Conservation (phyloP, 1,140 invertebrate species). For the Pantala flavescens region DNA sequence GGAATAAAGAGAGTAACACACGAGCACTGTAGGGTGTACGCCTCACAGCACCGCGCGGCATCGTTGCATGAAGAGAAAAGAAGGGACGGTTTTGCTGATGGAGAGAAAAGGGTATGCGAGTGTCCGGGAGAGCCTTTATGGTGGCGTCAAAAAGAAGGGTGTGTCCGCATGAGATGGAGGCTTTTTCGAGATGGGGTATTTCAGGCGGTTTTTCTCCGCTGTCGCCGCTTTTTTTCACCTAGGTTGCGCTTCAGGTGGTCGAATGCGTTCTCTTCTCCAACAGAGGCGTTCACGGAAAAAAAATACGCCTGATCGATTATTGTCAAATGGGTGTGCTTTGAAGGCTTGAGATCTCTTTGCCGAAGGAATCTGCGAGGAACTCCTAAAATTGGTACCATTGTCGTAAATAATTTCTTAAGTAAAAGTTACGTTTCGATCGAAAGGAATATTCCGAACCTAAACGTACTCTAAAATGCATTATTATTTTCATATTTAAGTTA, state of each 20-base stretch:
- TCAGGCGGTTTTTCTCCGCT: background rate
- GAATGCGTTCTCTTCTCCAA: background rate
- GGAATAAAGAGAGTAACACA: background rate
- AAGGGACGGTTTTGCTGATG: background rate
- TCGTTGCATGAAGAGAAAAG: conserved; percentile 2
- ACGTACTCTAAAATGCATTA: no score
- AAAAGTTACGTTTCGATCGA: no score
- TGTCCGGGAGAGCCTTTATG: background rate
- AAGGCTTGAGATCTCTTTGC: background rate
- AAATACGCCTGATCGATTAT: background rate
- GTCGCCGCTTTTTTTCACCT: background rate
- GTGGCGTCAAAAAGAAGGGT: background rate
- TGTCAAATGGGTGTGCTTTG: background rate
- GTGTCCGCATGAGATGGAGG: background rate
- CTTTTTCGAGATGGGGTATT: background rate
- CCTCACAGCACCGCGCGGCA: background rate
- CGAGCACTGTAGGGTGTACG: background rate
- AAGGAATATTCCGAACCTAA: no score
- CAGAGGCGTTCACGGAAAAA: background rate
- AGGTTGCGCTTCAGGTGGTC: background rate
- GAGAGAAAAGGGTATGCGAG: background rate
- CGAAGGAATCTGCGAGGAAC: background rate
- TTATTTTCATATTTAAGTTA: no score
- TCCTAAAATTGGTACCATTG: no score
- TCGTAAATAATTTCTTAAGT: no score